Base-by-base conservation (phyloP, 1,140 invertebrate genomes). In the Papilio polyxenes region DNA sequence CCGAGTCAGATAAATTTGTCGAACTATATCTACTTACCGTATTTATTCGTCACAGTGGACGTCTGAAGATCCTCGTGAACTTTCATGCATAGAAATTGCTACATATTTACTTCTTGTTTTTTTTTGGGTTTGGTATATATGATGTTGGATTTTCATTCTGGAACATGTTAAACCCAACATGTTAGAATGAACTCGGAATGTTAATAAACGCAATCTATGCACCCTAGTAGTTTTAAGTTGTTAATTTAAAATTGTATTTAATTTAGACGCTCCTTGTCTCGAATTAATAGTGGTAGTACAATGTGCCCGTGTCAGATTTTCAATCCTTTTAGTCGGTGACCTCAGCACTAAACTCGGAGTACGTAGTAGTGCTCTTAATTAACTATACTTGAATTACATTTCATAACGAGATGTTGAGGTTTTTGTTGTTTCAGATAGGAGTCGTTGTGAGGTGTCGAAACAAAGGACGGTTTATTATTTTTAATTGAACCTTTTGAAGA, bases 261-360 rank as follows among this genome's bases (percentile, higher is more conserved):
- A 59, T n/a, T 59, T 59, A 9, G 8, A 31, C 23, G 17, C 17
- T 59, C 23, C 20, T 65, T 17, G 11, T 44, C 69, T 74, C 15
- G 15, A 51, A 75, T 23, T 75, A 49, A 20, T 51, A 4, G 20
- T 76, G 49, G 44, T 76, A 10, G 44, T 51, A 37, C 49, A 76
- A 51, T 76, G n/a, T 48, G n/a, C 74, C 44, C 74, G n/a, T 75
- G 74, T 75, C 74, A 75, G 74, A 75, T 75, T 75, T n/a, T 44
- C 37, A 48, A 49, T 44, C 44, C 44, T 15, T 11, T 75, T 75
- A 15, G 40, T 15, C 15, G 44, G 48, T 75, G 74, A 75, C 44
- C 74, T 49, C 74, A 48, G 48, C 44, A 9, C 31, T 74, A 72
- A 31, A 72, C 31, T 17, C 5, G 17, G 2, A 15, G n/a, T 48